Percentiles rank a stretch among this genome's conserved stretches.
phyloP scores from a whole-genome alignment of 2,797 vertebrate species.

The Schizopygopsis pylzovi region DNA sequence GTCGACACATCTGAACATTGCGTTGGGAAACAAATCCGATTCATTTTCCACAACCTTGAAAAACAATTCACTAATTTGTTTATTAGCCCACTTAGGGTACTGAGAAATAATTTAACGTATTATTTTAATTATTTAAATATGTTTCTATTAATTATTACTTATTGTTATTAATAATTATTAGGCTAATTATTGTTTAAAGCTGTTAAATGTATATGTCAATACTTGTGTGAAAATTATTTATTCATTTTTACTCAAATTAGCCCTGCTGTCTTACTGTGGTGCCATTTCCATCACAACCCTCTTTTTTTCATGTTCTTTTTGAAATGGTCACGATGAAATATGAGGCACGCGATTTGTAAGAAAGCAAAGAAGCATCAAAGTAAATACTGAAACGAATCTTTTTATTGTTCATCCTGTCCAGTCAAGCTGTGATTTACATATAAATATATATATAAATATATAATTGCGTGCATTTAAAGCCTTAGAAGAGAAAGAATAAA shows the following conservation, averaged over 20 bases:
- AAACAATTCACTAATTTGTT: not conserved
- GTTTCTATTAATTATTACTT: not conserved
- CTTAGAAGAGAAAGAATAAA: not conserved
- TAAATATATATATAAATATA: not conserved
- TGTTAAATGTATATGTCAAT: not conserved
- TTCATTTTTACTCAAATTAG: not conserved
- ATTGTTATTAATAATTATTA: too few relatives aligned
- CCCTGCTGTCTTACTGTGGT: not conserved
- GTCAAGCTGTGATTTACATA: not conserved
- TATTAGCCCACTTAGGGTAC: not conserved
- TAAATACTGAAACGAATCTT: not conserved
- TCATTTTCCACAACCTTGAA: not conserved
- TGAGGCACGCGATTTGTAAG: not conserved
- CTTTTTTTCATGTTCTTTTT: not conserved
- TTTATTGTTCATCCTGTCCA: not conserved
- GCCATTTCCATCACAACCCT: too few relatives aligned
- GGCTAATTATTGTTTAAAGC: not conserved
- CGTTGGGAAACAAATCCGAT: not conserved
- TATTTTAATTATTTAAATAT: not conserved
- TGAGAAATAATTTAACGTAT: not conserved
- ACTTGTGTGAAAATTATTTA: not conserved
- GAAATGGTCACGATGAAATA: not conserved
- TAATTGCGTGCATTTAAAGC: not conserved
- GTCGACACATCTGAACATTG: conserved; percentile 23
- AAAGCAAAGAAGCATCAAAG: not conserved